Base-by-base conservation (phyloP, 2,888 invertebrate genomes). In the Pristionchus maxplancki region DNA sequence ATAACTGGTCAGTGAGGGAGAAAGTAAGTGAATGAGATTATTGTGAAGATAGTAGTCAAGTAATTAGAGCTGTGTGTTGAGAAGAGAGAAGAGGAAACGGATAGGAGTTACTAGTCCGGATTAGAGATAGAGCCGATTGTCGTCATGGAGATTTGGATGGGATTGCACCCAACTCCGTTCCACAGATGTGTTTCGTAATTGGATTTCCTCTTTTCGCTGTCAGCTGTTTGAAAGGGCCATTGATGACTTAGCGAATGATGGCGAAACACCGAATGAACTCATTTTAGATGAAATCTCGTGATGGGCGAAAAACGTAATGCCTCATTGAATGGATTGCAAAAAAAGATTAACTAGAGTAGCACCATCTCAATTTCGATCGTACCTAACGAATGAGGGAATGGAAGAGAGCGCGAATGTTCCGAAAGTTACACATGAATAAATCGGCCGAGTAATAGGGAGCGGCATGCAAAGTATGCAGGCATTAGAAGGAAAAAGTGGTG, bases 1-100 rank as follows among this genome's bases (percentile, higher is more conserved):
- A 71, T 71, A 71, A 71, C 71, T 71, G 71, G 71, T 71, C 71
- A 37, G 71, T 28, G 62, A 64, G 9, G 20, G 71, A 37, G 71
- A 71, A 71, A 71, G 71, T 37, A 71, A 71, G 37, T 34, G 71
- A 71, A 71, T 71, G 71, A 71, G 71, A 71, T 71, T 71, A 71
- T 71, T 37, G 71, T 71, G 37, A 37, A 71, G 71, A 71, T 71
- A 71, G 58, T 64, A 28, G 71, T 37, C 37, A 34, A 71, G 71
- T 71, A 71, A 71, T 71, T 71, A 71, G 71, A 37, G 71, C 8
- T 44, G 44, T 44, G 44, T 44, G 44, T 44, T 44, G 44, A 44
- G 44, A 44, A 44, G 37, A 37, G 37, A 37, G 58, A 58, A 58
- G 58, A 58, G 37, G 37, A 34, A 40, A 71, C 31, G 64, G 58